Base-by-base conservation (phyloP, 1,140 invertebrate genomes). In the Probaryconus sp. region DNA sequence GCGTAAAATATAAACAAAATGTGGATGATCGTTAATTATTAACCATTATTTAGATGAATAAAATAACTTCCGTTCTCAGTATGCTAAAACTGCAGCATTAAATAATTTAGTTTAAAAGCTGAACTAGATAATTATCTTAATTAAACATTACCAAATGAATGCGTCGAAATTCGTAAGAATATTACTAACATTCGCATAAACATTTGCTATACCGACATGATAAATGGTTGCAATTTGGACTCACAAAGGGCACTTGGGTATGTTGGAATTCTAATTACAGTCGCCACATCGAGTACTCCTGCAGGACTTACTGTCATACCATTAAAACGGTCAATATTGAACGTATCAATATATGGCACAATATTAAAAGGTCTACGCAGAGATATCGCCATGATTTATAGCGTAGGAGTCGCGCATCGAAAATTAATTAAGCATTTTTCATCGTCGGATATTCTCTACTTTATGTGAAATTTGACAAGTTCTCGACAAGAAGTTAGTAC, bases 261-360 rank as follows among this genome's bases (percentile, higher is more conserved):
- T 42, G 45, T 24, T 78, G 79, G 79, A 81, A 79, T 81, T 79
- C 77, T 79, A 79, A 81, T 81, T 81, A 81, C 64, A 73, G 64
- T 55, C 48, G 50, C 67, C 55, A 51, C 73, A 71, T 71, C 60
- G 67, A 63, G 65, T 71, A 71, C 64, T 70, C 60, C 76, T 60
- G n/a, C 51, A 69, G 63, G 64, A 69, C 63, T 71, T 63, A 68
- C 56, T 70, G 71, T 72, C 65, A 56, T 70, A 56, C 60, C 38
- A 67, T 61, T 70, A 70, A 76, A 76, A 67, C 40, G 65, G 38
- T 69, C 63, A 65, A 75, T 75, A 69, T 60, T 60, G 53, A 69
- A 65, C 45, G 53, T 69, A 65, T 69, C 72, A 65, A 64, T 68
- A 37, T 60, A 65, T 50, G 40, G 16, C 9, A 45, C 40, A 61